A percentile compares a stretch with the other conserved stretches of the same genome.
Evolutionary conservation across 2,797 vertebrate species (phyloP).

Genomic region (Manis pentadactyla): DNA sequence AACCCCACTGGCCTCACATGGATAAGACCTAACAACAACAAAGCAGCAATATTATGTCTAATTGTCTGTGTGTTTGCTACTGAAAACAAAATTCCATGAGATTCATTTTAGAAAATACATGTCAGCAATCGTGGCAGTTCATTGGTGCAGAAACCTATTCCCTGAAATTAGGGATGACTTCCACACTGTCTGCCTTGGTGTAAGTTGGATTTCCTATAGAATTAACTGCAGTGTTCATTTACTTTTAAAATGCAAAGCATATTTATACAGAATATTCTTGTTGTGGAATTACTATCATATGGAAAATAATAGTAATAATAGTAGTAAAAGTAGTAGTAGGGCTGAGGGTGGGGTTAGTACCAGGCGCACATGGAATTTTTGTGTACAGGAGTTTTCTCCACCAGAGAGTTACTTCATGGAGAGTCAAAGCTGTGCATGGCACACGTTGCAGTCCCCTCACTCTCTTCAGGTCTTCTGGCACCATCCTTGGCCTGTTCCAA

Average conservation of each 20-base stretch:
- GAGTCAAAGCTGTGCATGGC: not conserved
- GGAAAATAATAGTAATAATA: not conserved
- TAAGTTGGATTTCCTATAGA: not conserved
- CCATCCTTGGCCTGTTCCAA: not conserved
- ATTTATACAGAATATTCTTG: not conserved
- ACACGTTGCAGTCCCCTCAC: fast-evolving
- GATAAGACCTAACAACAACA: not conserved
- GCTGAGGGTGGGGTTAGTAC: too few species aligned
- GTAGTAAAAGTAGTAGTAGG: not conserved
- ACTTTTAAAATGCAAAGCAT: not conserved
- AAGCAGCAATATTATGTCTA: not conserved
- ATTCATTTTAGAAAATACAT: not conserved
- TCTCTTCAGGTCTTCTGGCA: not conserved
- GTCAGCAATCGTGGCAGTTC: not conserved
- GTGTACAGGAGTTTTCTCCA: not conserved
- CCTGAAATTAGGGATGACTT: not conserved
- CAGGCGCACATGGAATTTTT: not conserved
- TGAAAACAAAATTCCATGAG: not conserved
- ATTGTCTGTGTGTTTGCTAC: not conserved
- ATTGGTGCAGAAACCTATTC: not conserved
- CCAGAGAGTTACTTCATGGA: not conserved
- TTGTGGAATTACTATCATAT: not conserved
- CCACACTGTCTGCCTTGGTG: not conserved
- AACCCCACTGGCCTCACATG: not conserved
- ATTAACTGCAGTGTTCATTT: not conserved